Percentiles rank a stretch among this genome's conserved stretches.
phyloP scores from a whole-genome alignment of 2,113 vertebrate species.

The Oceanites oceanicus region DNA sequence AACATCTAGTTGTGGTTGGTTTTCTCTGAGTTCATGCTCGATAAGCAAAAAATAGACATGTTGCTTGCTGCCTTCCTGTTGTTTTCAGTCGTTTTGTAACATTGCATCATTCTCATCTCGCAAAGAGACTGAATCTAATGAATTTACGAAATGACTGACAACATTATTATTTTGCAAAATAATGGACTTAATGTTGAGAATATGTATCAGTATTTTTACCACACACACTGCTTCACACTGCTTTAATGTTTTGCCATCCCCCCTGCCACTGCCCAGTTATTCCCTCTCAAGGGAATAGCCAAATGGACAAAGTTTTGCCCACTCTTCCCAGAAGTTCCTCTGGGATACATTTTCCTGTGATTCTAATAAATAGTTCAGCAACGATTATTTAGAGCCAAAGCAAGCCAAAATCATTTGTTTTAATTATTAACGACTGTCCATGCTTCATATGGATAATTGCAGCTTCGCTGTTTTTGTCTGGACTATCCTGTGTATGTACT shows the following conservation, averaged over 20 bases:
- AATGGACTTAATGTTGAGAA: background rate
- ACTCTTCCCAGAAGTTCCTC: background rate
- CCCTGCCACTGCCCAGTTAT: background rate
- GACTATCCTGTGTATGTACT: background rate
- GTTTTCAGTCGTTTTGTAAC: background rate
- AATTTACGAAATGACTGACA: background rate
- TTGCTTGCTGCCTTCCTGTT: background rate
- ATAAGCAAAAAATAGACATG: background rate
- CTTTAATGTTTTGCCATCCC: background rate
- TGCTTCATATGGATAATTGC: background rate
- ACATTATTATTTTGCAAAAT: background rate
- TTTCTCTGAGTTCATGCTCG: background rate
- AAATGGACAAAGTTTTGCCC: background rate
- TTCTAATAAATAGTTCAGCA: background rate
- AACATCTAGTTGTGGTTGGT: background rate
- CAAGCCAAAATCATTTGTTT: background rate
- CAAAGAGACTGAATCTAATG: background rate
- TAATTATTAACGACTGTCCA: accelerated
- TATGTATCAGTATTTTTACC: background rate
- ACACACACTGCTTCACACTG: background rate
- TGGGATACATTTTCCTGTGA: background rate
- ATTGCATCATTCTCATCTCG: background rate
- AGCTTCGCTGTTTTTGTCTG: background rate
- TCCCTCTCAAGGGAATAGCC: background rate
- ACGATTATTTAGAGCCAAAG: background rate